Evolutionary conservation across 2,797 vertebrate genomes (phyloP), one percentile per base, ranked within the genome.

Genomic region (Parauchenoglanis ngamensis): DNA sequence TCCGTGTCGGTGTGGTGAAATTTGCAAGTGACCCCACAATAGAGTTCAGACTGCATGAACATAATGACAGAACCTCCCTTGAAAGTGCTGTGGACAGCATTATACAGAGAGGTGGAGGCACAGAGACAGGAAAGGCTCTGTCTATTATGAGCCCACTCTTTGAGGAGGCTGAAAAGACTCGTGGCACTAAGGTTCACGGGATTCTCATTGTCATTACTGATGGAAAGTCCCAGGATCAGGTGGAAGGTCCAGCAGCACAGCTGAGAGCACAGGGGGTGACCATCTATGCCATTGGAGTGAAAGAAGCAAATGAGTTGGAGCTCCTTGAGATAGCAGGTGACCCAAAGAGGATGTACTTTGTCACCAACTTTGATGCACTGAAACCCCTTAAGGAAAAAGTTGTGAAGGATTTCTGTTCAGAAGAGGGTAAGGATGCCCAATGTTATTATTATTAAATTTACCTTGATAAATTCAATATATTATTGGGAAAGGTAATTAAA

Each of bases 171-270:
- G 46, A 17, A 67, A 35, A 3, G 11, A 88, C 88, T 1, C 94
- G 96, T 4, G 87, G 89, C 0, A 76, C 88, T 61, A 90, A 92
- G 3, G 95, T 96, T 44, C 89, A 91, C 0, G 90, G 93, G 87
- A 95, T 94, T 87, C 96, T 98, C 80, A 94, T 97, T 21, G 92
- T 97, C 70, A 95, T 98, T 92, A 98, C 97, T 0, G 96, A 96
- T 1, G 96, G 96, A 12, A 13, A 94, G 57, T 97, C 97, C 1
- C 0, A 91, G 0, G 97, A 97, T 79, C 0, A 77, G 0, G 97
- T 98, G 75, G 92, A 92, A 7, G 56, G 31, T 44, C 93, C 96
- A 3, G 96, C 96, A 17, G 85, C 90, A 25, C 77, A 65, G 6
- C 83, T 98, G 86, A 94, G 94, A 77, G 5, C 61, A 0, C 88